A percentile compares a stretch with the other conserved stretches of the same genome.
phyloP scores from a whole-genome alignment of 2,113 vertebrate species.

The Chlamydotis undulata region DNA sequence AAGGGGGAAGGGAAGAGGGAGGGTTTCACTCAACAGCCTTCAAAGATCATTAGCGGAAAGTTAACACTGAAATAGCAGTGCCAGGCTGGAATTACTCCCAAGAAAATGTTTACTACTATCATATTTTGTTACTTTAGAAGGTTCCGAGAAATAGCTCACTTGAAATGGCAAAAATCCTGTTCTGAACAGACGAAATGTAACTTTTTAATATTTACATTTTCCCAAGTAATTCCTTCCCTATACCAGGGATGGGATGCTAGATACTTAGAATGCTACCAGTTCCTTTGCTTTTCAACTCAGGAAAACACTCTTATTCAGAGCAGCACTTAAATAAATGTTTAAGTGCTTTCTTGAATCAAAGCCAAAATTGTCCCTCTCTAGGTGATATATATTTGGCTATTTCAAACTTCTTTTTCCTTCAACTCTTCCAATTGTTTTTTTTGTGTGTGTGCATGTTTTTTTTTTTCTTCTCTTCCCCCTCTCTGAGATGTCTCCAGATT shows the following conservation, averaged over 20 bases:
- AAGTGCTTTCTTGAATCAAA: conserved; percentile 16
- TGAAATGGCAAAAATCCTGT: not conserved
- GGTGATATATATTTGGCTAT: not conserved
- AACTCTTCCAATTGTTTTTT: not conserved
- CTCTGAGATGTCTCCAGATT: not conserved
- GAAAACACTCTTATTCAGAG: not conserved
- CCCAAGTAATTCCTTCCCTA: not conserved
- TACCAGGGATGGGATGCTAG: not conserved
- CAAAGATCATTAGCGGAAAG: not conserved
- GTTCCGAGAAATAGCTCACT: not conserved
- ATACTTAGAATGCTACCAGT: not conserved
- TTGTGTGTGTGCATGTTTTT: no score
- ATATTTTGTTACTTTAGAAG: not conserved
- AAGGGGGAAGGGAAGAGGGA: not conserved
- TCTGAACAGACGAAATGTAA: not conserved
- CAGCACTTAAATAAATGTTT: not conserved
- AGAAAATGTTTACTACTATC: not conserved
- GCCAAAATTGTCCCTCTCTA: not conserved
- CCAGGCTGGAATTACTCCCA: not conserved
- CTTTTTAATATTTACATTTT: conserved; percentile 12
- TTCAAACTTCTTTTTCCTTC: not conserved
- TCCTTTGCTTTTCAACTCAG: not conserved
- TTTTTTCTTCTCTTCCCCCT: not conserved
- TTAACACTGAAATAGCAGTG: not conserved
- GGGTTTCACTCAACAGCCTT: not conserved